phyloP scores from a whole-genome alignment of 2,888 invertebrate species.

The Augochlorella aurata region DNA sequence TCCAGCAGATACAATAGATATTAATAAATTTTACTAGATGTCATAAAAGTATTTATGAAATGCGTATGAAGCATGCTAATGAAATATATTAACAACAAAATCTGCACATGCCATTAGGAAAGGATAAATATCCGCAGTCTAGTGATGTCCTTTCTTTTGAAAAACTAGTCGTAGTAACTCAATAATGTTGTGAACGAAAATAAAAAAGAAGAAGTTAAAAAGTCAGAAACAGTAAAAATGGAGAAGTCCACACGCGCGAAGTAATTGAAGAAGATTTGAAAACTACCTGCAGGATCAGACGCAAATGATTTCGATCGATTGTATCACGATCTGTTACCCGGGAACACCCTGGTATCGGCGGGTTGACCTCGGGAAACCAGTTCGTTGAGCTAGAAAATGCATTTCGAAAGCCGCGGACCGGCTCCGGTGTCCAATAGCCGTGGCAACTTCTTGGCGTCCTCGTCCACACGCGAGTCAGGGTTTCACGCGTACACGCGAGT shows the following conservation, averaged over 20 bases:
- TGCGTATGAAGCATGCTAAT: no score
- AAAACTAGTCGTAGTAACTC: not conserved
- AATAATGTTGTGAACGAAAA: not conserved
- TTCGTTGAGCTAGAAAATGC: slow-evolving; percentile 31
- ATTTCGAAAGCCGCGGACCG: slow-evolving; percentile 40
- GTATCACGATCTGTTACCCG: not conserved
- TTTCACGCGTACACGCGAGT: slow-evolving; percentile 13
- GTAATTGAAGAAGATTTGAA: not conserved
- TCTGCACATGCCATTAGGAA: no score
- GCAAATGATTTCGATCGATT: not conserved
- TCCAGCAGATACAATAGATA: no score
- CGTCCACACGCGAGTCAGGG: not conserved
- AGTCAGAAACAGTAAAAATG: not conserved
- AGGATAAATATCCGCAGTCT: no score
- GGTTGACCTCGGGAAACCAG: slow-evolving; percentile 19
- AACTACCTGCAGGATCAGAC: not conserved
- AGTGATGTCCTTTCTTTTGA: not conserved
- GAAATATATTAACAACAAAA: no score
- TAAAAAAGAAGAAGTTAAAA: not conserved
- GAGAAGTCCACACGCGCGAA: not conserved
- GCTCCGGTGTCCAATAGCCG: slow-evolving; percentile 12
- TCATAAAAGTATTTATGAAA: no score
- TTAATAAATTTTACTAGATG: no score
- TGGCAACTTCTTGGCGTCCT: not conserved
- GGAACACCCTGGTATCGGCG: not conserved